Evolutionary conservation across 2,888 invertebrate species (phyloP), one percentile per base, ranked within the genome.

Genomic region (Hermodice carunculata): DNA sequence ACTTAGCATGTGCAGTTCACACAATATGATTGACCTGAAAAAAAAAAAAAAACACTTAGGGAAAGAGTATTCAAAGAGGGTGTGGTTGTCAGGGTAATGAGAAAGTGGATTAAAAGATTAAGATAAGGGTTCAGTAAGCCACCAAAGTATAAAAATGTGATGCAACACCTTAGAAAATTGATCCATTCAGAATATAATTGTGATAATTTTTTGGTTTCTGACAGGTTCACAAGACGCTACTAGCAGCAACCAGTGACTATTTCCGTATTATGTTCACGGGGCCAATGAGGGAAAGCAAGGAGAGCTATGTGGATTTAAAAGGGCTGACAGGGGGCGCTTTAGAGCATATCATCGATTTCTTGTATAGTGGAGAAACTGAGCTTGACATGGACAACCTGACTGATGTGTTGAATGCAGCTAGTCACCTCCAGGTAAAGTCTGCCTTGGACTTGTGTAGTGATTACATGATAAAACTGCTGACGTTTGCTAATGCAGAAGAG

Each of bases 211-310:
- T 62, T 49, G 52, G 11, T 53, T 19, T 37, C 8, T 69, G 62
- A 26, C 66, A 85, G 85, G 85, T 85, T 26, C 85, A 85, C 71
- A 83, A 83, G 64, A 80, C 80, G 24, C 69, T 85, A 52, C 72
- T 85, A 71, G 84, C 83, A 2, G 84, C 82, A 17, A 82, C 83
- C 24, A 83, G 83, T 62, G 85, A 84, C 64, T 85, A 84, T 64
- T 85, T 84, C 75, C 74, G 83, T 28, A 84, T 83, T 48, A 84
- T 85, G 85, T 81, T 84, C 67, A 76, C 78, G n/a, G 81, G 82
- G 4, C 76, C 77, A 46, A 83, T 83, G 82, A 79, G 80, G 17
- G 85, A 85, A 69, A 84, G 81, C 64, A 78, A 80, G 57, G 81
- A 84, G 70, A 78, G 82, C 61, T 74, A 72, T 4, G 82, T 85